Conservation (phyloP, 2,888 invertebrate genomes). For the Mythimna albipuncta region DNA sequence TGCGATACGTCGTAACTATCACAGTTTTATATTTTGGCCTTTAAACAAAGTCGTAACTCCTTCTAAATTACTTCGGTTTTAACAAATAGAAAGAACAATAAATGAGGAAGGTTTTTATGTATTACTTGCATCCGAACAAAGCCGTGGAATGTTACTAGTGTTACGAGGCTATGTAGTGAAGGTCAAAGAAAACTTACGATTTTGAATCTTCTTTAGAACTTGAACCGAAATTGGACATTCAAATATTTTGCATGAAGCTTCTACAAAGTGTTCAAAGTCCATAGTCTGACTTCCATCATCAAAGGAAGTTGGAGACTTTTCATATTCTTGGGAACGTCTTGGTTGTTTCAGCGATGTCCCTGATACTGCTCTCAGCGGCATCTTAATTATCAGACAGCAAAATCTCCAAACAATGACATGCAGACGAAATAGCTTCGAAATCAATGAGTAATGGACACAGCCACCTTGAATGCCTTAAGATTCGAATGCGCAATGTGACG, state of each 20-base stretch:
- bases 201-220: constrained; percentile 64
- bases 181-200: constrained; percentile 55
- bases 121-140: no score
- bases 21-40: no score
- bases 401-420: background rate
- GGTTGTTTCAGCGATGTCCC: constrained; percentile 1
- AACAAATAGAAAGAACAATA: no score
- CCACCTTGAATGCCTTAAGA: constrained; percentile 3
- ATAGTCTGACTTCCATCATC: background rate
- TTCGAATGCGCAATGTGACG: background rate
- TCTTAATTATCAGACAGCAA: constrained; percentile 1
- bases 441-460: background rate
- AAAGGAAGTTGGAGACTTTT: background rate
- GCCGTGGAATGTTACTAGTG: no score
- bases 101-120: no score
- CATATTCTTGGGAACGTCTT: background rate
- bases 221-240: constrained; percentile 62
- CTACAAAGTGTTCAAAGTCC: constrained; percentile 31
- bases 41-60: no score
- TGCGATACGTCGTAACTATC: no score
- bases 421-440: background rate
- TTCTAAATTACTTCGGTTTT: no score
- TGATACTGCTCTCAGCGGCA: constrained; percentile 18
- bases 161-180: background rate
- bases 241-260: constrained; percentile 53